Evolutionary conservation across 2,888 invertebrate genomes (phyloP), one percentile per base, ranked within the genome.

Genomic region (Ferrisia virgata): DNA sequence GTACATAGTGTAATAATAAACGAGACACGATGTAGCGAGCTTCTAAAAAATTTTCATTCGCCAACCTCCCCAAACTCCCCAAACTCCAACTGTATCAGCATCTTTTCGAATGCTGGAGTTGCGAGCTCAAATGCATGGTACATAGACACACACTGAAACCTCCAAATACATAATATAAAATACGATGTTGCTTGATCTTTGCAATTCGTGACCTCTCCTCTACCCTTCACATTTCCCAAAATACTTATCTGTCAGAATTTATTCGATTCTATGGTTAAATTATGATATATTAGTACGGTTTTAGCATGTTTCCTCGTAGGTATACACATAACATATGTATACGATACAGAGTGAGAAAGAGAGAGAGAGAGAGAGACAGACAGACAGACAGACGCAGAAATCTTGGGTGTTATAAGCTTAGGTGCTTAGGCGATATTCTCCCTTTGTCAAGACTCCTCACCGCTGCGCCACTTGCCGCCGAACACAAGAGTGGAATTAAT

Each of bases 261-360:
- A 72, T 72, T 31, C 72, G 72, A 5, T 36, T 69, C 15, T 15
- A 9, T 76, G 8, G n/a, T 33, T 36, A 64, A 76, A 76, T 22
- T 36, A 76, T 76, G 72, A 76, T 76, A 76, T 76, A 76, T 76
- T 76, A 76, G 72, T 53, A 53, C 36, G n/a, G 36, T 76, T 76
- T 36, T 64, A 15, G n/a, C 11, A 15, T 76, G 36, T 76, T 36
- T 76, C 36, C 72, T 76, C 36, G 4, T 58, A 58, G 5, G 22
- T 53, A 47, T 47, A 47, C 18, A 36, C 8, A 8, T 36, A 6
- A 36, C 8, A 8, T 36, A 36, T 3, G 36, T 36, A 36, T 47
- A 18, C 18, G 36, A 72, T 72, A 72, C 33, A 1, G 72, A 36
- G 69, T 31, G 72, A 36, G 18, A 76, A n/a, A n/a, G n/a, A n/a